Evolutionary conservation across 2,797 vertebrate species (phyloP), one percentile per base, ranked within the genome.

Genomic region (Falco biarmicus): DNA sequence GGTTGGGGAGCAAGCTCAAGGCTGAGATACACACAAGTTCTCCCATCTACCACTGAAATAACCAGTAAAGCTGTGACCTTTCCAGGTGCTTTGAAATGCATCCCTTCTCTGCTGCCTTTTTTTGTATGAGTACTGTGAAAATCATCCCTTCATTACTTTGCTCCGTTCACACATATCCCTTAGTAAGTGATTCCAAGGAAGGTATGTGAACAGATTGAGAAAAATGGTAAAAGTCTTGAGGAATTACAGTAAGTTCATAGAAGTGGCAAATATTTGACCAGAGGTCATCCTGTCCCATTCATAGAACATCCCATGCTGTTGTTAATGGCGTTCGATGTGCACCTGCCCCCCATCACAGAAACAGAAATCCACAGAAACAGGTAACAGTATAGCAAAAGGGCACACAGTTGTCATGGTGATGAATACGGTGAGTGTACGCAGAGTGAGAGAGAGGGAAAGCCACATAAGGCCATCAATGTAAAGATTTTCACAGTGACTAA

Each of bases 71-170:
- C 41, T 73, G n/a, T 24, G 41, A 41, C 43, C 56, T 92, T 84
- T 90, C 39, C 87, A 90, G 70, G 70, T 34, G 57, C 53, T 96
- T 94, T 93, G 66, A 91, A 93, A 90, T 60, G 74, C 60, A 90
- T 20, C 29, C 43, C 41, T 68, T 79, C n/a, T 53, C 70, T 90
- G 13, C 54, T 79, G 26, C 9, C 43, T 59, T 85, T 77, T 73
- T 94, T 78, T 76, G 51, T 48, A 71, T 31, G 6, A 19, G n/a
- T 41, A n/a, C 39, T 45, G 47, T 4, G 10, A 92, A 91, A 94
- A 84, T 70, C 56, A 70, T 85, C 37, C 22, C 45, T 94, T 37
- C 21, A 7, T 3, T 26, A 93, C 73, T 76, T 84, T 82, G 59
- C 8, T 76, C 32, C 28, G 9, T 53, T 85, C 74, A 54, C 71